Percentiles rank a stretch among this genome's conserved stretches.
These are phyloP conservation scores for Brachypterus glaber DNA, from an alignment of 2,888 invertebrate species.

Conservation along the genomic window DNA sequence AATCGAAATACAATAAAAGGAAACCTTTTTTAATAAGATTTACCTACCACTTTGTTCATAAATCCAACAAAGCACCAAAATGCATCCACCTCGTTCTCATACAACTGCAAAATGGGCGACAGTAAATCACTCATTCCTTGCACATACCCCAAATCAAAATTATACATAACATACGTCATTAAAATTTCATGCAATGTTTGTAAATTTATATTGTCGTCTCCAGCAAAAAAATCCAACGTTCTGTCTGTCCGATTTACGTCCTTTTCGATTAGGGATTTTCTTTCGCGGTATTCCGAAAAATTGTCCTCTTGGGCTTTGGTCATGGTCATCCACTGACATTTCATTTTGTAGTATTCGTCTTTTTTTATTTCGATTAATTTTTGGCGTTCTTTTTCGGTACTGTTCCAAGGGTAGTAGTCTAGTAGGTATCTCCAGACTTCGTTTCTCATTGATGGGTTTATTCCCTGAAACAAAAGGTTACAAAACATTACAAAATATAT, in stretches of 20 bases:
- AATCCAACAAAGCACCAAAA: conserved; percentile 99
- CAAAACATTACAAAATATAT: conserved; percentile 5
- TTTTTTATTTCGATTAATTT: conserved; percentile 61
- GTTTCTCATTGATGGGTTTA: conserved; percentile 61
- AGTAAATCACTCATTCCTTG: conserved; percentile 98
- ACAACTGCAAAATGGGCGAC: conserved; percentile 80
- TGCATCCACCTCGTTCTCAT: conserved; percentile 89
- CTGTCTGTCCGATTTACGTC: conserved; percentile 95
- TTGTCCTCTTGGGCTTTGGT: conserved; percentile 76
- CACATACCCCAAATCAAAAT: conserved; percentile 93
- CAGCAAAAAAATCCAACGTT: conserved; percentile 82
- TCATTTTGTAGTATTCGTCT: conserved; percentile 90
- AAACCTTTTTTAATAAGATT: conserved; percentile 10
- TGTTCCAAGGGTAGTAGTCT: conserved; percentile 79
- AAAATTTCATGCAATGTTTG: conserved; percentile 79
- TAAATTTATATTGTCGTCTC: conserved; percentile 85
- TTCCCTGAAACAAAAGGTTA: conserved; percentile 50
- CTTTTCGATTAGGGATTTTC: conserved; percentile 92
- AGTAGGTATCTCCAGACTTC: conserved; percentile 94
- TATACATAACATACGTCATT: conserved; percentile 98
- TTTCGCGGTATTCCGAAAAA: conserved; percentile 79
- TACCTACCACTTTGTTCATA: conserved; percentile 86
- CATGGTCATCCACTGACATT: conserved; percentile 92
- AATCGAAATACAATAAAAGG: neutral
- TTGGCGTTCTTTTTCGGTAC: conserved; percentile 61